Percentiles rank a stretch among this genome's conserved stretches.
phyloP scores from a whole-genome alignment of 1,140 invertebrate species.

The Thereuonema tuberculata region DNA sequence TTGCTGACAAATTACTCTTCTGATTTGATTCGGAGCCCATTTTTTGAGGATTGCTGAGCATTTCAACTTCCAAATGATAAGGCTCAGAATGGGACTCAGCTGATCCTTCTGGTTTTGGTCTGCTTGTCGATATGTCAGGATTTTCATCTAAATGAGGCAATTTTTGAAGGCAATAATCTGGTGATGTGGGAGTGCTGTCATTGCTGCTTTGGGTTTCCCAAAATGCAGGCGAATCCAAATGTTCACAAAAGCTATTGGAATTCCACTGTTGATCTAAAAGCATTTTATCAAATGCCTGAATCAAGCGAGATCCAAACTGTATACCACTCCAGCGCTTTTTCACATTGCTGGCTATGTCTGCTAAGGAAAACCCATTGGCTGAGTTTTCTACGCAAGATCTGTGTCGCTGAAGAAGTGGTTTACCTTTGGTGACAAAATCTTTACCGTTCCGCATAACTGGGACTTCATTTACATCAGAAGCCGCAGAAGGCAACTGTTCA shows the following conservation, averaged over 20 bases:
- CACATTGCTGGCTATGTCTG: slow-evolving; percentile 38
- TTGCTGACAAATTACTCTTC: neutral
- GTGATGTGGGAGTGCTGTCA: slow-evolving; percentile 58
- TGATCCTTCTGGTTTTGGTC: slow-evolving; percentile 2
- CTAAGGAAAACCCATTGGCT: slow-evolving; percentile 23
- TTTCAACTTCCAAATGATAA: neutral
- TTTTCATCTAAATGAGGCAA: too few species aligned
- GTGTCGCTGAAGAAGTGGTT: slow-evolving; percentile 38
- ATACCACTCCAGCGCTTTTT: slow-evolving; percentile 59
- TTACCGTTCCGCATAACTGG: neutral
- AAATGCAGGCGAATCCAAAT: neutral
- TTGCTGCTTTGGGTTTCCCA: too few species aligned
- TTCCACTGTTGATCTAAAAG: slow-evolving; percentile 39
- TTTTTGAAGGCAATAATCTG: too few species aligned
- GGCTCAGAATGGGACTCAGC: neutral
- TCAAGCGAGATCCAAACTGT: slow-evolving; percentile 50
- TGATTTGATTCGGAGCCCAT: neutral
- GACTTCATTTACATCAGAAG: neutral
- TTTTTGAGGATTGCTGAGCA: neutral
- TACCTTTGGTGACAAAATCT: neutral
- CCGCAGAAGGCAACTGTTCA: too few species aligned
- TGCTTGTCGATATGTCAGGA: neutral
- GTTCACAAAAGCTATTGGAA: neutral
- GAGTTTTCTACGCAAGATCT: slow-evolving; percentile 48
- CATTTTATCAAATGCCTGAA: slow-evolving; percentile 52